Evolutionary conservation across 1,140 invertebrate species (phyloP).

Genomic region (Elysia chlorotica): DNA sequence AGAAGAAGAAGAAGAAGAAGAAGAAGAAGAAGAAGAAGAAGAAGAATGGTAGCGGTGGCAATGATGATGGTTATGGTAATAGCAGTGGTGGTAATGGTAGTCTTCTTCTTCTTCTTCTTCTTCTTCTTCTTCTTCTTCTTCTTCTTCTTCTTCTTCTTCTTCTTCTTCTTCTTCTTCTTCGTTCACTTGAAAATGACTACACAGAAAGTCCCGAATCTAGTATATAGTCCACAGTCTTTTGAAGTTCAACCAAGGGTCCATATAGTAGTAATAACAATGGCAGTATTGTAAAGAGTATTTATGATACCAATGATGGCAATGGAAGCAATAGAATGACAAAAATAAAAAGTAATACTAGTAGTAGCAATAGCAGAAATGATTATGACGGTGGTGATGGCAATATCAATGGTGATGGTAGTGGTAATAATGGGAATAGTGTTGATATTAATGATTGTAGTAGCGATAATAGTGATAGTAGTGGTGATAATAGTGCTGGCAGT

Average conservation of each 20-base stretch:
- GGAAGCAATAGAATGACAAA: background rate
- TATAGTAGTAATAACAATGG: background rate
- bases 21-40: background rate
- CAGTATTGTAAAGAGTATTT: background rate
- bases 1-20: background rate
- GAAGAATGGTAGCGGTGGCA: background rate
- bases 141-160: conserved; percentile 11
- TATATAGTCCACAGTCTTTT: background rate
- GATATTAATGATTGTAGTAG: background rate
- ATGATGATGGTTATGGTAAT: background rate
- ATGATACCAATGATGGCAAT: background rate
- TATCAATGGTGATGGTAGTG: background rate
- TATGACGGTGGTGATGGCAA: background rate
- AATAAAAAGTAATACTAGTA: background rate
- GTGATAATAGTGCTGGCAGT: background rate
- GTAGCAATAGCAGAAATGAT: background rate
- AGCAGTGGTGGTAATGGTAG: background rate
- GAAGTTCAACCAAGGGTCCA: background rate
- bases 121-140: conserved; percentile 13
- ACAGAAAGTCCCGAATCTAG: background rate
- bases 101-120: conserved; percentile 8
- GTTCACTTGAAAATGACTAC: background rate
- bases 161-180: conserved; percentile 10
- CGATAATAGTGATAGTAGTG: background rate
- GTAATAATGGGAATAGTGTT: background rate